phyloP scores from a whole-genome alignment of 2,113 vertebrate genomes.

The Rhineura floridana region DNA sequence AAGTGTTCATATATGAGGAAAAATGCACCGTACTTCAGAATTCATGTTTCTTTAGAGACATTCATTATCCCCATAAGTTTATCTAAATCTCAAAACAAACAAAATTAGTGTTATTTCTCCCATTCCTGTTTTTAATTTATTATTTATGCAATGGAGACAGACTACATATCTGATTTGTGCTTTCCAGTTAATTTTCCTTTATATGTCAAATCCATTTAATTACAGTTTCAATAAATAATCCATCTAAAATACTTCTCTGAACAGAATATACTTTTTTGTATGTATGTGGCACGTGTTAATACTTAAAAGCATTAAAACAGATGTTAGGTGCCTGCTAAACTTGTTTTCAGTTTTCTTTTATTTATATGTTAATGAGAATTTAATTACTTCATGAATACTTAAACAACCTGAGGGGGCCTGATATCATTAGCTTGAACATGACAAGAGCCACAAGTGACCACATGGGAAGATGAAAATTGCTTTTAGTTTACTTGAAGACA shows the following conservation, averaged over 20 bases:
- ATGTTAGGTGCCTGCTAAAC: constrained; percentile 85
- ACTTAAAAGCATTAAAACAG: constrained; percentile 86
- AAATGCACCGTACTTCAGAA: constrained; percentile 4
- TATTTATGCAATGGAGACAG: constrained; percentile 63
- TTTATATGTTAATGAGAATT: constrained; percentile 92
- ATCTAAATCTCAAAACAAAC: constrained; percentile 67
- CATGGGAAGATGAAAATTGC: constrained; percentile 86
- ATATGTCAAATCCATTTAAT: constrained; percentile 79
- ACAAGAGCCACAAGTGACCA: constrained; percentile 87
- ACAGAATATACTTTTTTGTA: constrained; percentile 78
- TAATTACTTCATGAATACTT: constrained; percentile 91
- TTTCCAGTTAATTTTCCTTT: constrained; percentile 73
- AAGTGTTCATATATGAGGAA: neutral
- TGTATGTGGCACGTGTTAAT: constrained; percentile 77
- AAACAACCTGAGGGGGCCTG: constrained; percentile 86
- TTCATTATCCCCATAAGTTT: too few relatives aligned
- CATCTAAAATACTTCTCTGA: constrained; percentile 75
- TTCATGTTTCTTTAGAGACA: neutral
- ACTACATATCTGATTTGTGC: constrained; percentile 62
- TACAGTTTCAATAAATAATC: constrained; percentile 82
- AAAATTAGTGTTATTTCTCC: constrained; percentile 46
- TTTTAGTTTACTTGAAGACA: constrained; percentile 82
- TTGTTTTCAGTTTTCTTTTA: constrained; percentile 87
- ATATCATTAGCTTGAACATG: constrained; percentile 86
- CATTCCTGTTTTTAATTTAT: constrained; percentile 55